phyloP scores from a whole-genome alignment of 2,113 vertebrate genomes.

The Pomatorhinus ruficollis region DNA sequence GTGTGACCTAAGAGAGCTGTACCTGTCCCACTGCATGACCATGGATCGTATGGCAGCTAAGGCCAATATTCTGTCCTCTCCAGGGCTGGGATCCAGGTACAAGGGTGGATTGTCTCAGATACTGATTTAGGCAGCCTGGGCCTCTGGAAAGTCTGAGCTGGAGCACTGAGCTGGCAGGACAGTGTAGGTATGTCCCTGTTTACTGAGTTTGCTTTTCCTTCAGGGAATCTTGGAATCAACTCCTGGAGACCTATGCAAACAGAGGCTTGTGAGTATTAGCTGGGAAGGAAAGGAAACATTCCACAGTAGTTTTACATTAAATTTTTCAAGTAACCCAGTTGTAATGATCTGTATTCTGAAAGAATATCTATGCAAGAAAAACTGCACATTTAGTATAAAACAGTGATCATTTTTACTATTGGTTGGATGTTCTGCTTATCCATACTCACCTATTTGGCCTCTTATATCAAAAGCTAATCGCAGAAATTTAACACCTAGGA shows the following conservation, averaged over 20 bases:
- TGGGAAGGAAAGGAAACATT: not conserved
- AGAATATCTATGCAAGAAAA: not conserved
- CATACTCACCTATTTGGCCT: not conserved
- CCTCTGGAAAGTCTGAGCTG: not conserved
- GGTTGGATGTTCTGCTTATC: not conserved
- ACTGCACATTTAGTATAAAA: not conserved
- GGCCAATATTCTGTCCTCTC: not conserved
- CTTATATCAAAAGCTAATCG: not conserved
- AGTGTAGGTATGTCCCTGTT: not conserved
- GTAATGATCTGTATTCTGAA: not conserved
- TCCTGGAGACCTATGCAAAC: not conserved
- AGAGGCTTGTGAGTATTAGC: not conserved
- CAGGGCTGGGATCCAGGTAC: not conserved
- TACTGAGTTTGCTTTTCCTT: not conserved
- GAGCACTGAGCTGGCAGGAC: not conserved
- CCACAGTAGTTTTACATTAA: not conserved
- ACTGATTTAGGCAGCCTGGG: not conserved
- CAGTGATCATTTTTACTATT: not conserved
- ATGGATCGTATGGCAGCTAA: not conserved
- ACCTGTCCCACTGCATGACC: not conserved
- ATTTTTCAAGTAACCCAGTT: not conserved
- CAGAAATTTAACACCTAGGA: not conserved
- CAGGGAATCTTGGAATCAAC: not conserved
- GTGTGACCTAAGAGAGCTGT: not conserved
- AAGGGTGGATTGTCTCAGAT: conserved; percentile 14